A percentile compares a stretch with the other conserved stretches of the same genome.
Conservation (phyloP, 2,888 invertebrate species). For the Penaeus monodon region DNA sequence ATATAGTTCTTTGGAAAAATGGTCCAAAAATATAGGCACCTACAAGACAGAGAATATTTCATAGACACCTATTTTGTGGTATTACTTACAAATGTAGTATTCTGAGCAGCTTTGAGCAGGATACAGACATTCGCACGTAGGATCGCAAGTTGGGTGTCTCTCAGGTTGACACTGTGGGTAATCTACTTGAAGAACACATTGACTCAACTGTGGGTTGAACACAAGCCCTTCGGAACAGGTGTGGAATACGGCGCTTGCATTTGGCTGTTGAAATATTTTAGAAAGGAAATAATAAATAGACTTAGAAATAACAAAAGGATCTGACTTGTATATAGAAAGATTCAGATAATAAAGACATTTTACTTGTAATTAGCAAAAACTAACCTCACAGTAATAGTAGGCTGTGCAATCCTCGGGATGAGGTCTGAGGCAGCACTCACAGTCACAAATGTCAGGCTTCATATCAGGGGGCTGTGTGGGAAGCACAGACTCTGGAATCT, state of each 20-base stretch:
- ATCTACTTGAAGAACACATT: slow-evolving; percentile 53
- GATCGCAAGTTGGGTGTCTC: slow-evolving; percentile 43
- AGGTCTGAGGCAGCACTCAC: slow-evolving; percentile 58
- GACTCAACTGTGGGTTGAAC: slow-evolving; percentile 57
- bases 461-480: slow-evolving; percentile 30
- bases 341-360: neutral
- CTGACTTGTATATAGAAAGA: neutral
- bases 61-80: neutral
- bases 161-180: slow-evolving; percentile 57
- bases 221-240: slow-evolving; percentile 62
- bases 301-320: neutral
- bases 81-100: slow-evolving; percentile 65
- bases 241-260: slow-evolving; percentile 54
- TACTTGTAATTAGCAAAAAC: neutral
- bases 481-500: slow-evolving; percentile 30
- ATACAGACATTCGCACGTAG: slow-evolving; percentile 55
- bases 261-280: slow-evolving; percentile 24
- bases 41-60: neutral
- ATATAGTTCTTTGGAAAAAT: too few species aligned
- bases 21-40: neutral
- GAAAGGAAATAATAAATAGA: neutral
- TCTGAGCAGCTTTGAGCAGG: slow-evolving; percentile 64
- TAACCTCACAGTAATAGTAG: slow-evolving; percentile 59
- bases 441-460: slow-evolving; percentile 61
- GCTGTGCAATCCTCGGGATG: slow-evolving; percentile 62